Evolutionary conservation across 2,113 vertebrate species (phyloP).

Genomic region (Tyto alba): DNA sequence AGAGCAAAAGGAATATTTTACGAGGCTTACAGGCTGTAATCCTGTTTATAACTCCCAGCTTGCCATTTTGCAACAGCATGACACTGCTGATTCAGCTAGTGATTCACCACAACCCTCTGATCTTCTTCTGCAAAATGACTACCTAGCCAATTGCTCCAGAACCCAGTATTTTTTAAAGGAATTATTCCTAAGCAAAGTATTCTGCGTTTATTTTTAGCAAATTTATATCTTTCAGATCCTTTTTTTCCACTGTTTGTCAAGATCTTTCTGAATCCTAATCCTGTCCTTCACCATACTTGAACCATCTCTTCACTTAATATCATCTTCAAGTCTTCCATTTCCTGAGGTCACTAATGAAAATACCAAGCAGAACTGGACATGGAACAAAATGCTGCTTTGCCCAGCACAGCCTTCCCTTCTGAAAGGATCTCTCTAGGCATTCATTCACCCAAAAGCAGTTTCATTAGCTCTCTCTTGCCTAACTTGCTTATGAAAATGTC

Average conservation of each 20-base stretch:
- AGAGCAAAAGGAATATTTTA: slow-evolving; percentile 29
- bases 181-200: neutral
- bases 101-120: slow-evolving; percentile 49
- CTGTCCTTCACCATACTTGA: neutral
- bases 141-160: slow-evolving; percentile 44
- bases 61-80: slow-evolving; percentile 48
- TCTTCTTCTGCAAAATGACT: slow-evolving; percentile 26
- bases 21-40: neutral
- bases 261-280: neutral
- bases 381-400: neutral
- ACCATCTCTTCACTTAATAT: neutral
- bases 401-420: neutral
- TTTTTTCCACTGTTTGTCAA: neutral
- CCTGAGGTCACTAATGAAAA: neutral
- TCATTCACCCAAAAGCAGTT: slow-evolving; percentile 12
- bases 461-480: slow-evolving; percentile 21
- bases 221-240: neutral
- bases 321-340: neutral
- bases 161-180: neutral
- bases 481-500: slow-evolving; percentile 31
- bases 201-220: neutral
- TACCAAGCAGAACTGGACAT: neutral
- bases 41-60: slow-evolving; percentile 31
- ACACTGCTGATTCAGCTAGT: slow-evolving; percentile 59
- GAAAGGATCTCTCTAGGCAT: slow-evolving; percentile 2